Evolutionary conservation across 2,113 vertebrate species (phyloP).

Genomic region (Campylomormyrus tamandua): DNA sequence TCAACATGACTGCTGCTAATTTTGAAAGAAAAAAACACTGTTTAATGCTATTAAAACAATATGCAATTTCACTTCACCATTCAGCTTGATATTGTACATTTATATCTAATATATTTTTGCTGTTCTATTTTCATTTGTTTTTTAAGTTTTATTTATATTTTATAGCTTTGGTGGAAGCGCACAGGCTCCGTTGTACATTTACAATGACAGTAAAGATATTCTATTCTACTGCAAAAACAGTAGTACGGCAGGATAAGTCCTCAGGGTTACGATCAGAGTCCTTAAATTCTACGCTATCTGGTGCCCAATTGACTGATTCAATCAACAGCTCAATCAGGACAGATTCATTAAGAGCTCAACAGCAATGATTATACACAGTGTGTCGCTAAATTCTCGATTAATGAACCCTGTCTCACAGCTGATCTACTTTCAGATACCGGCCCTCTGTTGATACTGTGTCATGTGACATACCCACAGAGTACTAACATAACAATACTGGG

Average conservation of each 20-base stretch:
- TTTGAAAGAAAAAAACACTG: neutral
- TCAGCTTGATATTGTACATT: neutral
- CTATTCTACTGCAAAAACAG: neutral
- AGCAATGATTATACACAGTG: neutral
- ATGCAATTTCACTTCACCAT: neutral
- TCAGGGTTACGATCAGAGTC: neutral
- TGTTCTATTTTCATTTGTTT: neutral
- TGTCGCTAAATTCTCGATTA: neutral
- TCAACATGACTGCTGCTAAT: neutral
- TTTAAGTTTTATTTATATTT: neutral
- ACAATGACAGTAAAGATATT: neutral
- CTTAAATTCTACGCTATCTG: neutral
- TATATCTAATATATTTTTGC: neutral
- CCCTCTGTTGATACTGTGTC: neutral
- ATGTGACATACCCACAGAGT: neutral
- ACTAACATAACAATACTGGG: neutral
- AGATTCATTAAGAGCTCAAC: neutral
- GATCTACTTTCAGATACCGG: neutral
- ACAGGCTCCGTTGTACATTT: neutral
- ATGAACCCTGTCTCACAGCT: neutral
- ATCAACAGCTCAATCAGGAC: neutral
- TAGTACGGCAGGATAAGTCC: neutral
- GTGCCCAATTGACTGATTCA: neutral
- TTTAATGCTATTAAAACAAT: neutral
- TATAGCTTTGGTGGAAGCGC: neutral